Conservation (phyloP, 2,113 vertebrate genomes). For the Plectropomus leopardus region DNA sequence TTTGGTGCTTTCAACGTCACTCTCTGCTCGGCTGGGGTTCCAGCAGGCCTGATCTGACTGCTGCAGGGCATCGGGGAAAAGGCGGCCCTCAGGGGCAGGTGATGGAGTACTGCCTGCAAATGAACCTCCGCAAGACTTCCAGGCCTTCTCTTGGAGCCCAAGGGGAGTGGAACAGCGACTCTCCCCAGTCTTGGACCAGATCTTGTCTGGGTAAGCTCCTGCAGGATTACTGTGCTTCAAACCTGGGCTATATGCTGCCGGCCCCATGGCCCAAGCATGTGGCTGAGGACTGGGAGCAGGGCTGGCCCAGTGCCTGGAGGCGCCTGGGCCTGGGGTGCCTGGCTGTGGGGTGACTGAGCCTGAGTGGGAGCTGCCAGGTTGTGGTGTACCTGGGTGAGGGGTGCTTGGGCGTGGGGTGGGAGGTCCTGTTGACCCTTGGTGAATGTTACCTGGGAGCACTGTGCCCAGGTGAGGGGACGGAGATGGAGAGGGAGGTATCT, state of each 20-base stretch:
- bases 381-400: conserved; percentile 64
- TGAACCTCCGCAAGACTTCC: conserved; percentile 88
- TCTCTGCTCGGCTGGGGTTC: conserved; percentile 87
- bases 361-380: conserved; percentile 64
- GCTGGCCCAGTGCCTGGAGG: conserved; percentile 79
- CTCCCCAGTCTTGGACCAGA: conserved; percentile 88
- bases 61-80: conserved; percentile 85
- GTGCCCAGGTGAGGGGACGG: conserved; percentile 76
- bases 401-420: conserved; percentile 47
- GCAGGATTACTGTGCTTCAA: conserved; percentile 84
- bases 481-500: conserved; percentile 69
- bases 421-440: conserved; percentile 56
- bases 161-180: conserved; percentile 86
- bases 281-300: conserved; percentile 82
- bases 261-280: conserved; percentile 81
- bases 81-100: conserved; percentile 85
- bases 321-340: conserved; percentile 68
- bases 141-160: conserved; percentile 89
- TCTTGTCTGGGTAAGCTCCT: conserved; percentile 86
- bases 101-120: conserved; percentile 82
- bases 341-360: conserved; percentile 66
- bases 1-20: conserved; percentile 79
- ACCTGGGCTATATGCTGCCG: conserved; percentile 73
- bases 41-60: conserved; percentile 85
- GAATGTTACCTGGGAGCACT: conserved; percentile 51